Percentiles rank a stretch among this genome's conserved stretches.
Evolutionary conservation across 1,140 invertebrate genomes (phyloP).

Genomic region (Saxidomus purpurata): DNA sequence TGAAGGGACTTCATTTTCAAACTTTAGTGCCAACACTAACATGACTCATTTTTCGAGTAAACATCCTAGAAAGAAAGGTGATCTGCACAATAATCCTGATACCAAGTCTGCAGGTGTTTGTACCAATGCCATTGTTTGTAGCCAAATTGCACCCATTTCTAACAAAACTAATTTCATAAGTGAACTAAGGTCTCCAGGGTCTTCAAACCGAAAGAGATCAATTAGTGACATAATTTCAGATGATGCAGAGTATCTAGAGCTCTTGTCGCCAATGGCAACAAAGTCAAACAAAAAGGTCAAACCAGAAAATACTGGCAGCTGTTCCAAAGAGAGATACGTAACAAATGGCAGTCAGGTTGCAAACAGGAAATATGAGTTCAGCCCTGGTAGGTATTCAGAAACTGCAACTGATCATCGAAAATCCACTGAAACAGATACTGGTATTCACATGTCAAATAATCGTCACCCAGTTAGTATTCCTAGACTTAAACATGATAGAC

Average conservation of each 20-base stretch:
- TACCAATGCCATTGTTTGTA: too few relatives aligned
- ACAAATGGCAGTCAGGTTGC: neutral
- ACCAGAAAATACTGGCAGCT: neutral
- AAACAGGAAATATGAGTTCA: neutral
- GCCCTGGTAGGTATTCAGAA: neutral
- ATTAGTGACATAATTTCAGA: constrained; percentile 10
- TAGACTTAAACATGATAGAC: neutral
- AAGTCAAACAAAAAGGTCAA: neutral
- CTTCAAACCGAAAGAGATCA: neutral
- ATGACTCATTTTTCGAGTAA: too few relatives aligned
- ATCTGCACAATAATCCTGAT: too few relatives aligned
- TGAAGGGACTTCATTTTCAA: too few relatives aligned
- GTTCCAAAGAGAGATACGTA: neutral
- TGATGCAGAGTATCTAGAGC: constrained; percentile 8
- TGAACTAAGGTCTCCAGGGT: neutral
- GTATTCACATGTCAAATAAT: neutral
- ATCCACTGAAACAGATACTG: neutral
- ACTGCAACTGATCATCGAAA: neutral
- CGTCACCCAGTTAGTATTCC: neutral
- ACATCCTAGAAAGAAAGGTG: too few relatives aligned
- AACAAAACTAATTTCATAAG: neutral
- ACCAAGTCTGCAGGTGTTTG: too few relatives aligned
- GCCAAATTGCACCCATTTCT: too few relatives aligned
- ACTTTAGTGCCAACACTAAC: too few relatives aligned
- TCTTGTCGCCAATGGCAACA: neutral